Evolutionary conservation across 2,888 invertebrate genomes (phyloP).

Genomic region (Acronicta psi): DNA sequence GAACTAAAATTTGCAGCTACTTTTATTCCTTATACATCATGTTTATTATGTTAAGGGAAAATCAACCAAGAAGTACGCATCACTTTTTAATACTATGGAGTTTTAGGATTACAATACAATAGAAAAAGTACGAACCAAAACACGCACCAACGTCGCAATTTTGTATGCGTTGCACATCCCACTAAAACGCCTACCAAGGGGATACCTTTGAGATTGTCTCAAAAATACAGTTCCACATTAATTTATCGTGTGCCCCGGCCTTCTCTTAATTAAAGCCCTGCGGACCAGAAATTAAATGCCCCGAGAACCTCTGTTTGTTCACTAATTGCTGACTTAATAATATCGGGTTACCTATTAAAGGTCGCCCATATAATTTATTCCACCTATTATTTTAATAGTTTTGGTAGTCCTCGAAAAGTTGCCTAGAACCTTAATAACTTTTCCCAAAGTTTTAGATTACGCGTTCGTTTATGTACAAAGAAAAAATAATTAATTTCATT

Average conservation of each 20-base stretch:
- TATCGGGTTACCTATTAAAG: constrained; percentile 56
- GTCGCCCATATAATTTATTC: constrained; percentile 21
- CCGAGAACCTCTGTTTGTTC: constrained; percentile 60
- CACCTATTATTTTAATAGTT: constrained; percentile 43
- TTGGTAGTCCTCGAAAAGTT: constrained; percentile 16
- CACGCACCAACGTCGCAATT: constrained; percentile 3
- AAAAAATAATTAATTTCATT: too few species aligned
- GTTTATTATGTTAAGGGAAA: too few species aligned
- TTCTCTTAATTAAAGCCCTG: constrained; percentile 64
- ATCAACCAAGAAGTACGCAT: too few species aligned
- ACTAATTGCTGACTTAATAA: constrained; percentile 67
- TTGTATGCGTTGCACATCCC: constrained; percentile 15
- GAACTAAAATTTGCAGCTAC: too few species aligned
- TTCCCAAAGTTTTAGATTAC: constrained; percentile 17
- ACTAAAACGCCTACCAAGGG: constrained; percentile 29
- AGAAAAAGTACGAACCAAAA: background rate
- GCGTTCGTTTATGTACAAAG: constrained; percentile 11
- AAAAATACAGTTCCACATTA: constrained; percentile 44
- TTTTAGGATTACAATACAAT: too few species aligned
- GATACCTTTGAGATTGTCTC: constrained; percentile 24
- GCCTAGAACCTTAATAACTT: background rate
- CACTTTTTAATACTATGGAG: background rate
- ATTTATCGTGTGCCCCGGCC: constrained; percentile 50
- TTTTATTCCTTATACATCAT: too few species aligned
- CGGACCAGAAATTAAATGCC: constrained; percentile 63